phyloP scores from a whole-genome alignment of 2,113 vertebrate genomes.

The Reinhardtius hippoglossoides region DNA sequence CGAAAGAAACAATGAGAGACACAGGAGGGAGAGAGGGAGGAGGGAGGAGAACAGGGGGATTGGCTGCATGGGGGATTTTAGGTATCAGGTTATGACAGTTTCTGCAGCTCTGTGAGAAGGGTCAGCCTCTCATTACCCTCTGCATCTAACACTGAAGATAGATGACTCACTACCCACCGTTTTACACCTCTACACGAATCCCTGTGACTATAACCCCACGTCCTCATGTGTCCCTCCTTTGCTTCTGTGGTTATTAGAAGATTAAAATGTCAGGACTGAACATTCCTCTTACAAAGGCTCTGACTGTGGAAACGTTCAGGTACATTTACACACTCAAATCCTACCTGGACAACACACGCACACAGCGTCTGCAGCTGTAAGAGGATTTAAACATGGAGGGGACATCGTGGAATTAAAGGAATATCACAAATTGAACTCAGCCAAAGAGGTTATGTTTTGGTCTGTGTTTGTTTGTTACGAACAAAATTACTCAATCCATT shows the following conservation, averaged over 20 bases:
- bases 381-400: constrained; percentile 29
- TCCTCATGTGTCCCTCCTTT: constrained; percentile 11
- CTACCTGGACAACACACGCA: too few relatives aligned
- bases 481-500: too few relatives aligned
- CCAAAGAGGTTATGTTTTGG: too few relatives aligned
- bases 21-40: neutral
- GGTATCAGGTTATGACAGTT: constrained; percentile 32
- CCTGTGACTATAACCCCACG: constrained; percentile 27
- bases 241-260: constrained; percentile 1
- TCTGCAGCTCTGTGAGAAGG: constrained; percentile 1
- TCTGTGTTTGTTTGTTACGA: too few relatives aligned
- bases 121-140: neutral
- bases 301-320: too few relatives aligned
- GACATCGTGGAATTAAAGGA: too few relatives aligned
- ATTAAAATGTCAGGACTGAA: neutral
- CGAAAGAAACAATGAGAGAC: neutral
- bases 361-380: constrained; percentile 20
- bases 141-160: neutral
- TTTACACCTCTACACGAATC: constrained; percentile 9
- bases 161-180: constrained; percentile 1
- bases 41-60: neutral
- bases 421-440: too few relatives aligned
- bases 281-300: neutral
- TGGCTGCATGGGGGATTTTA: neutral
- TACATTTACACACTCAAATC: too few relatives aligned